Evolutionary conservation across 64 coral and sea anemone species (phyloP).

Genomic region (Montipora sp.): DNA sequence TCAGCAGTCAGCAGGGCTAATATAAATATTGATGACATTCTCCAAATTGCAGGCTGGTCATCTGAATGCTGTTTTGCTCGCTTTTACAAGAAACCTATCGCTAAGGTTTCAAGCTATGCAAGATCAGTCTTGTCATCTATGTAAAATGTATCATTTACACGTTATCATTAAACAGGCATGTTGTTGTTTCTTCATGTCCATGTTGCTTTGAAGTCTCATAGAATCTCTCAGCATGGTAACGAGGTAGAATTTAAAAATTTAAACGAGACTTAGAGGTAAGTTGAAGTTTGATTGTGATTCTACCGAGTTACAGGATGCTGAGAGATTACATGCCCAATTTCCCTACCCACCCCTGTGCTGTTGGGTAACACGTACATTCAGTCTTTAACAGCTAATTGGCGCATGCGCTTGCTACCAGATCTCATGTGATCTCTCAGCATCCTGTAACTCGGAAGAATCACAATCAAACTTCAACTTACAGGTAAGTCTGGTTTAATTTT

Average conservation of each 20-base stretch:
- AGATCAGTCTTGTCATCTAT: conserved; percentile 14
- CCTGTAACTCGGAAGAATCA: conserved; percentile 9
- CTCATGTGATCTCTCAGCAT: conserved; percentile 61
- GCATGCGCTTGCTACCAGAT: conserved; percentile 48
- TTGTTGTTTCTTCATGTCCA: conserved; percentile 25
- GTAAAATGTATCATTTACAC: conserved; percentile 15
- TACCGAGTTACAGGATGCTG: conserved; percentile 15
- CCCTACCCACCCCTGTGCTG: neutral
- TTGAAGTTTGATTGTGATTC: conserved; percentile 46
- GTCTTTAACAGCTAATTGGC: conserved; percentile 59
- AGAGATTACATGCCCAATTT: conserved; percentile 41
- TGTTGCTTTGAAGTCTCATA: conserved; percentile 54
- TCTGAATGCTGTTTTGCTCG: conserved; percentile 49
- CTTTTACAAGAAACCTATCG: conserved; percentile 42
- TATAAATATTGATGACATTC: conserved; percentile 37
- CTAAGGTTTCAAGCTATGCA: conserved; percentile 26
- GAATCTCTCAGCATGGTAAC: conserved; percentile 41
- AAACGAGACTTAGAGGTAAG: conserved; percentile 53
- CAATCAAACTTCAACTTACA: conserved; percentile 27
- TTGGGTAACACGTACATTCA: conserved; percentile 27
- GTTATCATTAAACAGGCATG: conserved; percentile 6
- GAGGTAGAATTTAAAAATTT: conserved; percentile 48
- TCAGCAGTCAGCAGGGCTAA: conserved; percentile 33
- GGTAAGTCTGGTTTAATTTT: conserved; percentile 19
- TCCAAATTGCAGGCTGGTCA: conserved; percentile 47